Conservation (phyloP, 2,113 vertebrate species). For the Microtus oregoni region DNA sequence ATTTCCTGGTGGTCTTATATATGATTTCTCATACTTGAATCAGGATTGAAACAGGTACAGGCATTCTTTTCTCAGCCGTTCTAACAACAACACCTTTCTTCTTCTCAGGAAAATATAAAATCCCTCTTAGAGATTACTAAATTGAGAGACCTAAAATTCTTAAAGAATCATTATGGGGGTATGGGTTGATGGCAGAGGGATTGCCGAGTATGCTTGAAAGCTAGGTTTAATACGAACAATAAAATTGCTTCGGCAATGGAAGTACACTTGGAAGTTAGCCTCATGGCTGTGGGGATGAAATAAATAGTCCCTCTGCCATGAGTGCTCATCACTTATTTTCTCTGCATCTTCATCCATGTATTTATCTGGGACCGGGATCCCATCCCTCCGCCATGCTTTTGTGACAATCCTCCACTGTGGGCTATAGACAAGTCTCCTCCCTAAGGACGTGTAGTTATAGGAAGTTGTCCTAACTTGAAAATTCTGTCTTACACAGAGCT, state of each 20-base stretch:
- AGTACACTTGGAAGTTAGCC: background rate
- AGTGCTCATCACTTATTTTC: background rate
- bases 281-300: background rate
- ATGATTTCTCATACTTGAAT: background rate
- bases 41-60: background rate
- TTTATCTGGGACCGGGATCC: background rate
- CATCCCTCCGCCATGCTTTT: background rate
- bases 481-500: background rate
- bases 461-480: background rate
- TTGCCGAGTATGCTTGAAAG: background rate
- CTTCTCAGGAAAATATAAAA: background rate
- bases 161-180: background rate
- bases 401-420: background rate
- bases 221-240: background rate
- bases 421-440: background rate
- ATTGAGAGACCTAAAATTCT: background rate
- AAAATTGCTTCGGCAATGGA: background rate
- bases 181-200: background rate
- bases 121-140: background rate
- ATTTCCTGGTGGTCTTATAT: background rate
- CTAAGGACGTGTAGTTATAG: background rate
- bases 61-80: background rate
- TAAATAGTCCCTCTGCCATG: background rate
- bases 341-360: background rate
- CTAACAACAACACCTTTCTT: background rate